Evolutionary conservation across 1,140 invertebrate species (phyloP), one percentile per base, ranked within the genome.

Genomic region (Tyrophagus putrescentiae): DNA sequence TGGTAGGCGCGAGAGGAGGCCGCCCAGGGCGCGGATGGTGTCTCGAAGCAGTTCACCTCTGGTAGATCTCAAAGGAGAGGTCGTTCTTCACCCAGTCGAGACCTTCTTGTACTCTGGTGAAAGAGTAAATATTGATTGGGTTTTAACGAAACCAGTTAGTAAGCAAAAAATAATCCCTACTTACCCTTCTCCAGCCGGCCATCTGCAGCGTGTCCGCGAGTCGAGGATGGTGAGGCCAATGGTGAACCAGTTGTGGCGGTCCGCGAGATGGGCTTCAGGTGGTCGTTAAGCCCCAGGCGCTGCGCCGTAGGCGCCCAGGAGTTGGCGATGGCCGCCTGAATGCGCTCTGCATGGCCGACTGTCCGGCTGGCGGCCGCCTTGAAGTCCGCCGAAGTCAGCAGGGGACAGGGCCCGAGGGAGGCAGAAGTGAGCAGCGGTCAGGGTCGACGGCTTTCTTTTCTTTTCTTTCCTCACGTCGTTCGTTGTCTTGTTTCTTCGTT

Each of bases 31-130:
- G 66, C 92, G 76, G 64, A 96, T 96, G 1, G 92, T 93, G 90
- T 87, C 77, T 96, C 92, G 72, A 96, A 96, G 64, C 95, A 79
- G 76, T 94, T 95, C 0, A 96, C 89, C 75, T 93, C 87, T 67
- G 80, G 71, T 83, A 84, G 32, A 80, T 77, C 67, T 85, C 82
- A 68, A 94, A 92, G 57, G 78, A 74, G 60, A 94, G 71, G 62
- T 80, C 79, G 21, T 82, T 76, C 54, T 80, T 79, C 0, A 95
- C 79, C 89, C 89, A 95, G 57, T 84, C 76, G 64, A 79, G 78
- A 0, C 85, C 88, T 73, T 92, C 85, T 77, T 75, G 69, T 84
- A 93, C 73, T 94, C 91, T 92, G 70, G 52, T 77, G 75, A 60
- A 68, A 68, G 57, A 56, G 25, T 45, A 65, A 57, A 63, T 31